These are phyloP conservation scores for Xiphophorus maculatus DNA, from an alignment of 2,113 vertebrate genomes.

Conservation along the genomic window DNA sequence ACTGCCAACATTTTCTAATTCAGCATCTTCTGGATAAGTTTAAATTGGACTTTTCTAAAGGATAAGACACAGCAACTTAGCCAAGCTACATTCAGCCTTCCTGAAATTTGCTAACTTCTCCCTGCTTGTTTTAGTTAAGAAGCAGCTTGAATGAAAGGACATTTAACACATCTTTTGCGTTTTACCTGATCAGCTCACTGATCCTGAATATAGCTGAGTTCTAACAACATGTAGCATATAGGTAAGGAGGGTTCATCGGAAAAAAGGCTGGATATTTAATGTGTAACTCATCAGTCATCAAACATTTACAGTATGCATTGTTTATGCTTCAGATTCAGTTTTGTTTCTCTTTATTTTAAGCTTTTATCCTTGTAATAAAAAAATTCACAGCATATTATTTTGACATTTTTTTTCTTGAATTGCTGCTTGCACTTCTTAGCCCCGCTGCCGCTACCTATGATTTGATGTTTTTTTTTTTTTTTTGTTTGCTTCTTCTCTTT, in stretches of 20 bases:
- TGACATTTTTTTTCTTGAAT: constrained; percentile 47
- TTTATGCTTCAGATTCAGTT: background rate
- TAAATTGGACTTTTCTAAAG: too few species aligned
- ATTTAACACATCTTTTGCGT: too few species aligned
- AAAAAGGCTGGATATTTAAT: background rate
- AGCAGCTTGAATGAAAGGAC: too few species aligned
- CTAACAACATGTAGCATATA: too few species aligned
- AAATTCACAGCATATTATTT: background rate
- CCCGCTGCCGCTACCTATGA: constrained; percentile 57
- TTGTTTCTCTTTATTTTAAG: background rate
- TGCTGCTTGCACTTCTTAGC: constrained; percentile 53
- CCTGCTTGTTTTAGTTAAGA: too few species aligned
- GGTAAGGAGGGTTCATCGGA: background rate
- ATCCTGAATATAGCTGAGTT: background rate
- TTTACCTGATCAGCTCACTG: background rate
- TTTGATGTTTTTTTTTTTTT: constrained; percentile 52
- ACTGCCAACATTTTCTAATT: too few species aligned
- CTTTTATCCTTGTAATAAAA: background rate
- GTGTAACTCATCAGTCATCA: background rate
- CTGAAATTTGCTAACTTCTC: too few species aligned
- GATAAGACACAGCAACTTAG: too few species aligned
- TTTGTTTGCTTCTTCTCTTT: constrained; percentile 44
- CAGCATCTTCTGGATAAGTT: too few species aligned
- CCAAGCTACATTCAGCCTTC: too few species aligned
- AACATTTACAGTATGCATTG: too few species aligned